phyloP scores from a whole-genome alignment of 2,797 vertebrate species.

The Pantherophis alleghaniensis region DNA sequence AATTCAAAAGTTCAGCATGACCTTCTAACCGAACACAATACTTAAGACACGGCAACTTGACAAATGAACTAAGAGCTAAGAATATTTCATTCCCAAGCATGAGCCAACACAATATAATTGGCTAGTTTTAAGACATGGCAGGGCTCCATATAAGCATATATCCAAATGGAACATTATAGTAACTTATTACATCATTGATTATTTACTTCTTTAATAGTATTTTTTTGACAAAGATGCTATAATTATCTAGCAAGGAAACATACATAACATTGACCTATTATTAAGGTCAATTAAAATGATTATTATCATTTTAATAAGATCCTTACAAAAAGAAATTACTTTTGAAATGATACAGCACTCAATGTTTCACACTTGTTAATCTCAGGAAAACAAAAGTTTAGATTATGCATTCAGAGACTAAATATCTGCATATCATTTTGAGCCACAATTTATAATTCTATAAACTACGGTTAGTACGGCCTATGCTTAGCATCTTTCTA shows the following conservation, averaged over 20 bases:
- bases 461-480: neutral
- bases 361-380: neutral
- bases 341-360: neutral
- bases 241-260: neutral
- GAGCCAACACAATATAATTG: neutral
- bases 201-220: neutral
- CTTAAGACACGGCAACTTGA: neutral
- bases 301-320: neutral
- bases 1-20: neutral
- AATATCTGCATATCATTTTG: neutral
- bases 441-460: conserved; percentile 18
- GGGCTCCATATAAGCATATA: neutral
- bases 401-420: neutral
- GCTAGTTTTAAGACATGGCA: neutral
- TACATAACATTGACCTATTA: neutral
- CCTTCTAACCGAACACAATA: neutral
- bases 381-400: neutral
- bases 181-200: neutral
- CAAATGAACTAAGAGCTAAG: neutral
- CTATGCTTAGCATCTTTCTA: neutral
- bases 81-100: neutral
- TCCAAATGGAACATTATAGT: neutral
- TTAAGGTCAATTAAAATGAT: neutral
- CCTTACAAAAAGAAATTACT: conserved; percentile 1
- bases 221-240: neutral